Percentiles rank a stretch among this genome's conserved stretches.
These are phyloP conservation scores for Smutsia temminckii DNA, from an alignment of 2,797 vertebrate species.

Conservation along the genomic window DNA sequence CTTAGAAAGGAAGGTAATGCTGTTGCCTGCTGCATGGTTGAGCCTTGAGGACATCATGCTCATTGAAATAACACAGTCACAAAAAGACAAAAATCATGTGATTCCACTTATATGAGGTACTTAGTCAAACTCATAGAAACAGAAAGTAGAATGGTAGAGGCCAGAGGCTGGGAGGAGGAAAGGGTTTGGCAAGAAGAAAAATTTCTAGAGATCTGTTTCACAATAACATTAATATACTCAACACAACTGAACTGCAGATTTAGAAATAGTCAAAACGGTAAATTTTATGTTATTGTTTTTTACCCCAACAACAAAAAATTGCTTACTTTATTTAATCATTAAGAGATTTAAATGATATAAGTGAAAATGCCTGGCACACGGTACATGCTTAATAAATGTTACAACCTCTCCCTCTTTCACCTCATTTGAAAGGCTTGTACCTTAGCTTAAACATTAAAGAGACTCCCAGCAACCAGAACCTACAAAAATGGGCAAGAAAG, in stretches of 20 bases:
- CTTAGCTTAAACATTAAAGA: not conserved
- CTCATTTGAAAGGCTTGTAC: not conserved
- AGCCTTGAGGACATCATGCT: not conserved
- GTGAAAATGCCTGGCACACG: not conserved
- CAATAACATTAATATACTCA: not conserved
- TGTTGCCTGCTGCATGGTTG: not conserved
- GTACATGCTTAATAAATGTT: not conserved
- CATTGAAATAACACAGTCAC: not conserved
- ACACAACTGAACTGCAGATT: not conserved
- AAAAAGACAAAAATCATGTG: not conserved
- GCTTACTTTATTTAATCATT: not conserved
- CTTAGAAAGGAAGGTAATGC: not conserved
- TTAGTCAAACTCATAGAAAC: not conserved
- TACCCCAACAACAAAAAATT: not conserved
- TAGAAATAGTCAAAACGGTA: not conserved
- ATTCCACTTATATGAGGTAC: not conserved
- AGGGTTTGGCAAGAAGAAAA: not conserved
- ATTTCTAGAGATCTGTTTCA: not conserved
- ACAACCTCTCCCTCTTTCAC: not conserved
- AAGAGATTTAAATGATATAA: not conserved
- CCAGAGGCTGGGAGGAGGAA: too few species aligned
- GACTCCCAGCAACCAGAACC: not conserved
- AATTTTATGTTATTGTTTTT: not conserved
- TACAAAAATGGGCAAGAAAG: not conserved
- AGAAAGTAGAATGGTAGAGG: not conserved